Percentiles rank a stretch among this genome's conserved stretches.
Conservation (phyloP, 2,888 invertebrate genomes). For the Heliconius erato region DNA sequence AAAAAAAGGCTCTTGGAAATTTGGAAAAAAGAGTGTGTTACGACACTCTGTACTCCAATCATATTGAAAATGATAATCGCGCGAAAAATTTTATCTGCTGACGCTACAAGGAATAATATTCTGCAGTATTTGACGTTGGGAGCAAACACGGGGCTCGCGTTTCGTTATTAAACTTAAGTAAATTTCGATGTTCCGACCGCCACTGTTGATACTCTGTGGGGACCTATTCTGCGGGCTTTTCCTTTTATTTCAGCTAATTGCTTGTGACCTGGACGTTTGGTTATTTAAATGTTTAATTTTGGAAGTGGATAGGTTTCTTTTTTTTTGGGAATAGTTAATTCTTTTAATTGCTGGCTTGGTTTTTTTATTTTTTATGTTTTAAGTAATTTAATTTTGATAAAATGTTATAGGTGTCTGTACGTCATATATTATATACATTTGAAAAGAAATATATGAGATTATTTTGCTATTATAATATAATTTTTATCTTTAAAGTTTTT, state of each 20-base stretch:
- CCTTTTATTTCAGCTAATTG: conserved; percentile 49
- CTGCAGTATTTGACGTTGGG: conserved; percentile 75
- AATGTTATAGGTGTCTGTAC: background rate
- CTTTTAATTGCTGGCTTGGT: background rate
- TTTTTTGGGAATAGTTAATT: background rate
- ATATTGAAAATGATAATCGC: background rate
- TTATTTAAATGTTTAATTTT: conserved; percentile 30
- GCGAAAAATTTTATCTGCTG: conserved; percentile 24
- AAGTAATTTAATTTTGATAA: background rate
- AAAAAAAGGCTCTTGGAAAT: background rate
- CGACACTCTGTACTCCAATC: background rate
- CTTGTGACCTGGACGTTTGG: conserved; percentile 35
- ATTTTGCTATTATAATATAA: too few relatives aligned
- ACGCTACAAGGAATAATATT: conserved; percentile 60
- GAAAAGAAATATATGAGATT: too few relatives aligned
- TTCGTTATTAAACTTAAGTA: conserved; percentile 85
- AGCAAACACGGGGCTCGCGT: conserved; percentile 83
- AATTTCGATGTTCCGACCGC: conserved; percentile 83
- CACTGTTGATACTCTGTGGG: conserved; percentile 67
- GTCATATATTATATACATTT: too few relatives aligned
- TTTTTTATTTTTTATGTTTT: background rate
- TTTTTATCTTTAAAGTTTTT: too few relatives aligned
- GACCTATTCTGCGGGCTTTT: conserved; percentile 42
- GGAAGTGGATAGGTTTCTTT: conserved; percentile 6
- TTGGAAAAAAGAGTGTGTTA: background rate